These are phyloP conservation scores for Rotaria macrura DNA, from an alignment of 2,888 invertebrate genomes.

Conservation along the genomic window DNA sequence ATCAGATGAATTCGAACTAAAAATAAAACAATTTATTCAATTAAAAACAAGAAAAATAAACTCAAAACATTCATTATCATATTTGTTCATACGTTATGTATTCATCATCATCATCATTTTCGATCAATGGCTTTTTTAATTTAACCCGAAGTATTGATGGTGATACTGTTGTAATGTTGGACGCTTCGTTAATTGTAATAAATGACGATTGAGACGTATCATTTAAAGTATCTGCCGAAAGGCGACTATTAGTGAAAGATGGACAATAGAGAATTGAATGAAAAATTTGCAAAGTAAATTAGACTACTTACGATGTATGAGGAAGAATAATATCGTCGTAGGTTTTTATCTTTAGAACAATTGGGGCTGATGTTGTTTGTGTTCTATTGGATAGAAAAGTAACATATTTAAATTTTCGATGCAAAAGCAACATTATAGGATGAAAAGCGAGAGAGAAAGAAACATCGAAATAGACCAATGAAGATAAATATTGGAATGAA, in stretches of 20 bases:
- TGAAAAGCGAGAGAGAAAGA: too few relatives aligned
- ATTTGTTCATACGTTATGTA: neutral
- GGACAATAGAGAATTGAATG: neutral
- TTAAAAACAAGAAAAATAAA: too few relatives aligned
- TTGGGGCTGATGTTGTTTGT: neutral
- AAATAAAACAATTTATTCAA: neutral
- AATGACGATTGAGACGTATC: neutral
- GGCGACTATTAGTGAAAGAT: neutral
- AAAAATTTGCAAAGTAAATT: neutral
- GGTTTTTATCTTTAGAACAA: slow-evolving; percentile 11
- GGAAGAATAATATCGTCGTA: neutral
- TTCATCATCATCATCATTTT: neutral
- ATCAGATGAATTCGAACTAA: neutral
- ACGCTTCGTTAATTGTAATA: neutral
- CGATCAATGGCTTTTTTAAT: neutral
- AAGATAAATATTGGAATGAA: too few relatives aligned
- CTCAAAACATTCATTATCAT: too few relatives aligned
- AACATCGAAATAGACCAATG: too few relatives aligned
- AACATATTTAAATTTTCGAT: too few relatives aligned
- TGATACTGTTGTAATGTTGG: neutral
- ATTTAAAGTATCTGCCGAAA: neutral
- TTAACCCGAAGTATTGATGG: neutral
- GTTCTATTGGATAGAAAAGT: neutral
- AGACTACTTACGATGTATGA: neutral
- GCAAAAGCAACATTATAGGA: too few relatives aligned